Conservation (phyloP, 2,113 vertebrate species). For the Ramphastos sulfuratus region DNA sequence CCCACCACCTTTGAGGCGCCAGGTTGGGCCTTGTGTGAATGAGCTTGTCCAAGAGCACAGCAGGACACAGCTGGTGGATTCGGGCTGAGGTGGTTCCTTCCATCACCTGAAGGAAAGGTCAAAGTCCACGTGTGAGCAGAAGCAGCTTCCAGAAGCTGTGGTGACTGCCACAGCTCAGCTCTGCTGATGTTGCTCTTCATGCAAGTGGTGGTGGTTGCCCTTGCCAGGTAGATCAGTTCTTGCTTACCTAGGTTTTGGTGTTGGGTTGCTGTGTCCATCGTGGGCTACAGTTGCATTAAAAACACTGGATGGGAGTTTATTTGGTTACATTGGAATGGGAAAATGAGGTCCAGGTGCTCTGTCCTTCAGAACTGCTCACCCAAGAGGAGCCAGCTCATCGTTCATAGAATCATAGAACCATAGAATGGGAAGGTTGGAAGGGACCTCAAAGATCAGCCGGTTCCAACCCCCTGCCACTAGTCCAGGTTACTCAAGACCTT, state of each 20-base stretch:
- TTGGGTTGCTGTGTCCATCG: accelerated
- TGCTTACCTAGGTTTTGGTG: not conserved
- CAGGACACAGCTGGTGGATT: accelerated
- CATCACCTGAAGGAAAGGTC: accelerated
- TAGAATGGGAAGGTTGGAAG: too few species aligned
- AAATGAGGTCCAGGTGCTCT: not conserved
- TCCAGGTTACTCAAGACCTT: too few species aligned
- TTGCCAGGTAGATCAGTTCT: accelerated
- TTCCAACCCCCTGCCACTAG: too few species aligned
- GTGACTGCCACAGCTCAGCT: accelerated
- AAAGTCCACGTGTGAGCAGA: accelerated
- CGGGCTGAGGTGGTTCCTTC: accelerated
- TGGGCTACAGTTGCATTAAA: accelerated
- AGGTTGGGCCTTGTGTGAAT: not conserved
- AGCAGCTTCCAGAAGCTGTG: not conserved
- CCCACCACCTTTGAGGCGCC: accelerated
- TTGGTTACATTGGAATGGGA: not conserved
- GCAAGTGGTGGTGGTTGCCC: accelerated
- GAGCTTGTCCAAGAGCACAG: accelerated
- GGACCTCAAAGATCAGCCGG: too few species aligned
- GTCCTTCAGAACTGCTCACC: not conserved
- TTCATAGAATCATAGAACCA: not conserved
- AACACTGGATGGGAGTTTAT: accelerated
- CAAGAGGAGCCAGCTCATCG: not conserved
- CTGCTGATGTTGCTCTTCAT: accelerated